phyloP scores from a whole-genome alignment of 2,113 vertebrate species.

The Cryptoleucopteryx plumbea region DNA sequence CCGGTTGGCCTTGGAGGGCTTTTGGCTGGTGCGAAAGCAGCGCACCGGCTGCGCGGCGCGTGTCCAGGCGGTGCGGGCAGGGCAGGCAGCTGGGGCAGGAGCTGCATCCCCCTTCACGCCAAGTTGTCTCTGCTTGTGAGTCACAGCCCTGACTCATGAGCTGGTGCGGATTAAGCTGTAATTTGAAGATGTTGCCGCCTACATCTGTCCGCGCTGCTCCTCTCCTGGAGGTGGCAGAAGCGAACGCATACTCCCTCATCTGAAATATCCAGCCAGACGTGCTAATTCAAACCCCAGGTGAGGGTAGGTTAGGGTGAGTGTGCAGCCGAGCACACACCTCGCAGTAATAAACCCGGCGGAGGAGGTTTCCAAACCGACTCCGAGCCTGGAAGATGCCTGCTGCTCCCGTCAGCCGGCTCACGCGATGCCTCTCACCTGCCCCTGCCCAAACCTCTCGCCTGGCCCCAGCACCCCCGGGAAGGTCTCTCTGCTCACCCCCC shows the following conservation, averaged over 20 bases:
- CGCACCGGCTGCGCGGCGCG: rapidly evolving
- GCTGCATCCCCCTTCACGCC: neutral
- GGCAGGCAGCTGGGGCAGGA: neutral
- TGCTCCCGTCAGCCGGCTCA: rapidly evolving
- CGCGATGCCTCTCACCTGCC: neutral
- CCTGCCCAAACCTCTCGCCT: neutral
- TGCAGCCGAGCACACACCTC: neutral
- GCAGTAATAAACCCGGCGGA: neutral
- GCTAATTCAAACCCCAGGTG: neutral
- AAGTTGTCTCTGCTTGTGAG: neutral
- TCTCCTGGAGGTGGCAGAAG: conserved; percentile 45
- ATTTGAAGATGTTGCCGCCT: conserved; percentile 24
- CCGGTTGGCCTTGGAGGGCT: rapidly evolving
- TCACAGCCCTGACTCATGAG: conserved; percentile 38
- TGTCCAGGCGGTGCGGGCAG: neutral
- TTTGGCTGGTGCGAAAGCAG: rapidly evolving
- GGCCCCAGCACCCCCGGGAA: neutral
- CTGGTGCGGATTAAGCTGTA: neutral
- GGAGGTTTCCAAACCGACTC: neutral
- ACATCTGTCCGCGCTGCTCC: neutral
- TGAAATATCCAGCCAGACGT: neutral
- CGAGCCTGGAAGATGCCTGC: neutral
- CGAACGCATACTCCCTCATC: neutral
- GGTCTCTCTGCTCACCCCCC: neutral
- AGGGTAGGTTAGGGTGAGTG: neutral